A percentile compares a stretch with the other conserved stretches of the same genome.
These are phyloP conservation scores for Knipowitschia caucasica DNA, from an alignment of 2,797 vertebrate genomes.

Conservation along the genomic window DNA sequence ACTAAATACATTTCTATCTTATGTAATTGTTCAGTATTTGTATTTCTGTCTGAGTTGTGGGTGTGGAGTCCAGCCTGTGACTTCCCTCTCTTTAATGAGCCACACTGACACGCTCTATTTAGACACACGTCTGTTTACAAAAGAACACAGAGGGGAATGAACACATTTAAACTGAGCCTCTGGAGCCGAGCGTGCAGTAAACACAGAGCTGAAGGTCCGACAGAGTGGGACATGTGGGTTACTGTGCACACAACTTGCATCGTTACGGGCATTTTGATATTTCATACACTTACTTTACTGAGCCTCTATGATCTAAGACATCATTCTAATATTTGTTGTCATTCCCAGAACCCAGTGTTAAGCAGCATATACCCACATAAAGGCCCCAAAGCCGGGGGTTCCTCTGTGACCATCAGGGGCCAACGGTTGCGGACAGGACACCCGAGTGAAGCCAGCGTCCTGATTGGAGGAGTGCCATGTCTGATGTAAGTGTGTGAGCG, in stretches of 20 bases:
- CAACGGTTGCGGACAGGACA: constrained; percentile 85
- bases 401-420: constrained; percentile 84
- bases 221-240: too few relatives aligned
- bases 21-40: constrained; percentile 2
- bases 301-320: too few relatives aligned
- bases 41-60: constrained; percentile 20
- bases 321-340: not conserved
- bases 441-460: constrained; percentile 80
- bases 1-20: not conserved
- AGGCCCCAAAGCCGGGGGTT: constrained; percentile 91
- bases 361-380: constrained; percentile 81
- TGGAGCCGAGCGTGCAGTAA: constrained; percentile 15
- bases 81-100: not conserved
- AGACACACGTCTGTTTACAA: constrained; percentile 5
- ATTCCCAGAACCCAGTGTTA: constrained; percentile 83
- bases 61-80: constrained; percentile 14
- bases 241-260: too few relatives aligned
- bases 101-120: constrained; percentile 20
- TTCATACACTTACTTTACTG: too few relatives aligned
- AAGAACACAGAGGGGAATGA: constrained; percentile 6
- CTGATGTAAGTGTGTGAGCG: constrained; percentile 77
- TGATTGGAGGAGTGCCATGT: constrained; percentile 88
- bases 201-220: too few relatives aligned
- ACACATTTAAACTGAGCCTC: constrained; percentile 1
- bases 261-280: too few relatives aligned